A percentile compares a stretch with the other conserved stretches of the same genome.
Evolutionary conservation across 1,140 invertebrate species (phyloP).

Genomic region (Phortica variegata): DNA sequence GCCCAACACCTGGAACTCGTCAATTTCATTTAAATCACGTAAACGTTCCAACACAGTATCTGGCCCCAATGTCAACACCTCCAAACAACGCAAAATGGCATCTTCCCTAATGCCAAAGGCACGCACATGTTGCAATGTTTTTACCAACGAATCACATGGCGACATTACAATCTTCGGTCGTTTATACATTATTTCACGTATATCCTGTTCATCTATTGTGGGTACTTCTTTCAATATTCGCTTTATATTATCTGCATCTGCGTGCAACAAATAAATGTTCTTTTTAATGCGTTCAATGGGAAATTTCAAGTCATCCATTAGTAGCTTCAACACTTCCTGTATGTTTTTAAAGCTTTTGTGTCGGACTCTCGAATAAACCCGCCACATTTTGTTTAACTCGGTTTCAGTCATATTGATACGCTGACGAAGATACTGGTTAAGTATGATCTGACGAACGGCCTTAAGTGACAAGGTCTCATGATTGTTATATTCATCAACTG

Average conservation of each 20-base stretch:
- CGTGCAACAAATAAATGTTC: conserved; percentile 61
- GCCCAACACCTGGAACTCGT: conserved; percentile 59
- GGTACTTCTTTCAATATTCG: conserved; percentile 60
- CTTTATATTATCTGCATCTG: conserved; percentile 60
- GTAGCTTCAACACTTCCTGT: conserved; percentile 57
- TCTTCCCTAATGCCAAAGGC: conserved; percentile 59
- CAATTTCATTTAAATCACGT: conserved; percentile 58
- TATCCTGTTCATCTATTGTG: conserved; percentile 58
- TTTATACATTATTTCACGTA: conserved; percentile 58
- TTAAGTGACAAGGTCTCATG: conserved; percentile 55
- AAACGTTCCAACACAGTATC: conserved; percentile 60
- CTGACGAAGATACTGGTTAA: conserved; percentile 59
- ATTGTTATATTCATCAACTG: conserved; percentile 23
- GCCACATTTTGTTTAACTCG: conserved; percentile 59
- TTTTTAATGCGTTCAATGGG: conserved; percentile 57
- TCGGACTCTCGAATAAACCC: conserved; percentile 59
- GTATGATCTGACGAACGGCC: conserved; percentile 57
- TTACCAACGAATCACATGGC: conserved; percentile 57
- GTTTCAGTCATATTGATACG: conserved; percentile 57
- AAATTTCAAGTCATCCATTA: conserved; percentile 59
- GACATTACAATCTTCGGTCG: conserved; percentile 62
- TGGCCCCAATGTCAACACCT: conserved; percentile 60
- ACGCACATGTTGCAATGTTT: conserved; percentile 59
- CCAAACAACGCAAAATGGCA: conserved; percentile 58
- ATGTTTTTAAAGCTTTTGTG: conserved; percentile 61